Evolutionary conservation across 1,140 invertebrate genomes (phyloP).

Genomic region (Chironomus tepperi): DNA sequence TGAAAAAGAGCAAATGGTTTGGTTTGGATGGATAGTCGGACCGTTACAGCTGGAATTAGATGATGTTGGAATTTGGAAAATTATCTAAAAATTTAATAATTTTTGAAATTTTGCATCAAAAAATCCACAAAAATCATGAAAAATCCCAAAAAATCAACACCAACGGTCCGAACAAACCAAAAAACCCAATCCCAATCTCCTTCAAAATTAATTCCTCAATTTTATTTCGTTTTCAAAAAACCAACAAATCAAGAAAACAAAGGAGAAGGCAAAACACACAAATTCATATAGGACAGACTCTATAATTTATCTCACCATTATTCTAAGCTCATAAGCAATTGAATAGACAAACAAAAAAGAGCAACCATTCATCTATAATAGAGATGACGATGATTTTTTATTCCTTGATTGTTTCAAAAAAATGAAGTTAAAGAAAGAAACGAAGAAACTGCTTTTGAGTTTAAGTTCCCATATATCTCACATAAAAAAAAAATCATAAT

Average conservation of each 20-base stretch:
- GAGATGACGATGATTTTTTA: slow-evolving; percentile 23
- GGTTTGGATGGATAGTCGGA: too few relatives aligned
- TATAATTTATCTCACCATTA: slow-evolving; percentile 16
- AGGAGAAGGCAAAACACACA: not conserved
- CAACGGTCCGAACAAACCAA: too few relatives aligned
- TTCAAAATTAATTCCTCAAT: too few relatives aligned
- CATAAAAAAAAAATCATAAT: not conserved
- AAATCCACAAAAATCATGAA: too few relatives aligned
- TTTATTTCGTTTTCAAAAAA: too few relatives aligned
- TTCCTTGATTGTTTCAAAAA: slow-evolving; percentile 18
- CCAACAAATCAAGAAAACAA: not conserved
- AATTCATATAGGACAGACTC: not conserved
- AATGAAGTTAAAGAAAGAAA: not conserved
- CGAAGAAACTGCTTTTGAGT: not conserved
- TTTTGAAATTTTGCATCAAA: too few relatives aligned
- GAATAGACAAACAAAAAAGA: not conserved
- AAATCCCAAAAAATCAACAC: too few relatives aligned
- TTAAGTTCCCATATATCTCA: not conserved
- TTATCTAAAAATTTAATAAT: too few relatives aligned
- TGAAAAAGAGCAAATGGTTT: too few relatives aligned
- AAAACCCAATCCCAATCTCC: too few relatives aligned
- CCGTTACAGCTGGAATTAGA: too few relatives aligned
- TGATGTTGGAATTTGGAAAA: too few relatives aligned
- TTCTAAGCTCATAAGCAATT: not conserved
- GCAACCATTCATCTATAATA: slow-evolving; percentile 17